Evolutionary conservation across 2,113 vertebrate species (phyloP), one percentile per base, ranked within the genome.

Genomic region (Nibea coibor): DNA sequence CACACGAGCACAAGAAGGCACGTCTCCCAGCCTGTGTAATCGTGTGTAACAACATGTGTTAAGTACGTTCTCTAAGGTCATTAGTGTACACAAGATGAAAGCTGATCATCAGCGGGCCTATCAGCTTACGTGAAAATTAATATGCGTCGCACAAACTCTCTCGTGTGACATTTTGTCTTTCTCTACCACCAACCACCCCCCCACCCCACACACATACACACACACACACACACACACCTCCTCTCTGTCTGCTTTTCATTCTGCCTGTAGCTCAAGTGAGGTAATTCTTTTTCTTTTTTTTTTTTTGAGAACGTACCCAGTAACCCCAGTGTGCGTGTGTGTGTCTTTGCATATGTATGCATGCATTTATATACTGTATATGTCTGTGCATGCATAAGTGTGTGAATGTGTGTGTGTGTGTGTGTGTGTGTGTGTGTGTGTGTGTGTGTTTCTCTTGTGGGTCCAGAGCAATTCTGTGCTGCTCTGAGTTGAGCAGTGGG

Each of bases 201-300:
- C 50, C 50, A 4, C 12, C 15, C 22, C 48, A 15, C 28, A 17
- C 56, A n/a, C 70, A 14, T 70, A 35, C 31, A 35, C 61, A 10
- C 26, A 16, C 28, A 10, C 26, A 16, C 28, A 20, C 56, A n/a
- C 70, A 14, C 72, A 35, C 35, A 35, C 61, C 67, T 2, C 51
- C 67, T 65, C 54, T 72, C 82, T 65, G 92, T 87, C 92, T 93
- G 92, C 89, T 94, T 94, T 91, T 92, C 92, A 93, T 91, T 92
- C 89, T 71, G 86, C 85, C 88, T 85, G 73, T 48, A 88, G 87
- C 92, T 93, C 84, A 84, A 90, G 84, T 93, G 91, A 94, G 84
- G 93, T 94, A 71, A 93, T 92, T 88, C 87, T 80, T 91, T 91
- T 31, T 31, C 28, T 39, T 39, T 39, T 39, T 8, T 35, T 35